These are phyloP conservation scores for Lagopus leucura DNA, from an alignment of 2,113 vertebrate species.

Conservation along the genomic window DNA sequence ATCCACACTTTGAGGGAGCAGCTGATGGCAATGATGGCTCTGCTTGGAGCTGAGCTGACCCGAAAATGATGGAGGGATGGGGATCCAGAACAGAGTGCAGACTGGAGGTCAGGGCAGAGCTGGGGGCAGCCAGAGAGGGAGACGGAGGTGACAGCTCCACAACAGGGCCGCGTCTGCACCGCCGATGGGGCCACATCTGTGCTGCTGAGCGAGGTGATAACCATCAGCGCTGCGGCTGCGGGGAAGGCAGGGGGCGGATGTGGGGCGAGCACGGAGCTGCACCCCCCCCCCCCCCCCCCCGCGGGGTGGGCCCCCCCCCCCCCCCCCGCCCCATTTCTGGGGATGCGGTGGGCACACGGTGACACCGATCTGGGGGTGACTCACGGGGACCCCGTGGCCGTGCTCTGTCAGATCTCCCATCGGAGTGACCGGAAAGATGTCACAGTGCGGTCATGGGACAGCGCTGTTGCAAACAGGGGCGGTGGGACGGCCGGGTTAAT, in stretches of 20 bases:
- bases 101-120: neutral
- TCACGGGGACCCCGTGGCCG: constrained; percentile 44
- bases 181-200: too few relatives aligned
- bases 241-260: neutral
- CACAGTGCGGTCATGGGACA: constrained; percentile 35
- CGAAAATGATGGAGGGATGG: fast-evolving
- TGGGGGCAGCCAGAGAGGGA: fast-evolving
- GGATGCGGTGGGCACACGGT: neutral
- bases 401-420: fast-evolving
- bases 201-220: neutral
- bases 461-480: neutral
- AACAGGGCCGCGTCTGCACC: fast-evolving
- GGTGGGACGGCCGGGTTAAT: neutral
- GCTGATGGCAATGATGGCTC: neutral
- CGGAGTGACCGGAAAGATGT: neutral
- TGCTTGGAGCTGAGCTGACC: neutral
- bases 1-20: neutral
- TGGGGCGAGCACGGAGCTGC: fast-evolving
- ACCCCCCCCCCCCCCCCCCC: neutral
- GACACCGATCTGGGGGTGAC: neutral
- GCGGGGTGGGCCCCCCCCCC: neutral
- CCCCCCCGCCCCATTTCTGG: neutral
- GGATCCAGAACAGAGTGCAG: fast-evolving
- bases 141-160: neutral
- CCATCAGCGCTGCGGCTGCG: neutral